phyloP scores from a whole-genome alignment of 2,797 vertebrate species.

The Trachops cirrhosus region DNA sequence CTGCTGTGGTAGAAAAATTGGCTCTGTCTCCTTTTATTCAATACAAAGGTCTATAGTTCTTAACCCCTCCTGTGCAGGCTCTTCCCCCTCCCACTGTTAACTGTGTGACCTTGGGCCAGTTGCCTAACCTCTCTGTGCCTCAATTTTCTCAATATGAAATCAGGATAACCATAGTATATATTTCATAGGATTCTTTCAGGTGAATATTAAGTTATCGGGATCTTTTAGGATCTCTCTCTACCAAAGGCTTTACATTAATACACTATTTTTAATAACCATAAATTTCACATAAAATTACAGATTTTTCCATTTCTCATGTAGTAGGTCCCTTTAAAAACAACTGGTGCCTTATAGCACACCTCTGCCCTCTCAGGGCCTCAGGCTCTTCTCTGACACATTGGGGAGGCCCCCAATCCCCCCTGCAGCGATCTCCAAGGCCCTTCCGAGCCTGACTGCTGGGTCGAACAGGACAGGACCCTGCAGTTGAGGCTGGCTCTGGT shows the following conservation, averaged over 20 bases:
- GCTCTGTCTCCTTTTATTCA: conserved; percentile 75
- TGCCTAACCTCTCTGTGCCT: background rate
- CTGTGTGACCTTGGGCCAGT: background rate
- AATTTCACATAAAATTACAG: background rate
- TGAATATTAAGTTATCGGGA: background rate
- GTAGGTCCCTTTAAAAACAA: background rate
- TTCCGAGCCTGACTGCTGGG: background rate
- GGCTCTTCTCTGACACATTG: background rate
- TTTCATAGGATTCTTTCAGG: background rate
- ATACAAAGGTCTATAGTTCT: conserved; percentile 44
- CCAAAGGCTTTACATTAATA: background rate
- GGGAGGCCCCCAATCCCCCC: background rate
- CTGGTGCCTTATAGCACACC: background rate
- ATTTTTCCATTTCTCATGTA: background rate
- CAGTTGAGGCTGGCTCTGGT: background rate
- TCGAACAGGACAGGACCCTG: background rate
- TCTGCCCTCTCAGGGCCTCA: background rate
- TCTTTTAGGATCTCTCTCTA: background rate
- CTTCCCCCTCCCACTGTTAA: background rate
- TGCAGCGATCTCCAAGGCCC: background rate
- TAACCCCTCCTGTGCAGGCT: conserved; percentile 53
- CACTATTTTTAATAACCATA: background rate
- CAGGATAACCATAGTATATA: background rate
- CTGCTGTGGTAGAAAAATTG: conserved; percentile 72
- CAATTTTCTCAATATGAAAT: background rate